phyloP scores from a whole-genome alignment of 1,140 invertebrate species.

The Subanguina moxae region DNA sequence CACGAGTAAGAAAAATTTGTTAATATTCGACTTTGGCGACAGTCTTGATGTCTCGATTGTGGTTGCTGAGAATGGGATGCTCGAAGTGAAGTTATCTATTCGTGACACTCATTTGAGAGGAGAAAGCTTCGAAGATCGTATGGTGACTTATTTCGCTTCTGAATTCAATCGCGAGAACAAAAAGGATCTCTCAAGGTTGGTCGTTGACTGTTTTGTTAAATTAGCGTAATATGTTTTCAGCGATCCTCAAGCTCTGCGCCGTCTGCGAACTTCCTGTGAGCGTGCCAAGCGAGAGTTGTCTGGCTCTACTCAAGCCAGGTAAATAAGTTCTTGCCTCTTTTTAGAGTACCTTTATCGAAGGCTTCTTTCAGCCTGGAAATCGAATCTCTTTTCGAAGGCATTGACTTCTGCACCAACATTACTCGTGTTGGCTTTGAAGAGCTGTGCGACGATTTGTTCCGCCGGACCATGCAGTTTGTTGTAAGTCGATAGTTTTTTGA shows the following conservation, averaged over 20 bases:
- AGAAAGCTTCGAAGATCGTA: constrained; percentile 90
- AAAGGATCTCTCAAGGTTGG: no score
- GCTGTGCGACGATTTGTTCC: constrained; percentile 80
- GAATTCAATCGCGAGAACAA: constrained; percentile 96
- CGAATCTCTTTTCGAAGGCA: constrained; percentile 87
- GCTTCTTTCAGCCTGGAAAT: constrained; percentile 86
- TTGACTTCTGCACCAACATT: constrained; percentile 91
- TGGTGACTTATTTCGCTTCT: constrained; percentile 90
- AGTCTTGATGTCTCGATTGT: constrained; percentile 78
- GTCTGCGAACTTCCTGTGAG: constrained; percentile 89
- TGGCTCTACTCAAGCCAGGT: constrained; percentile 86
- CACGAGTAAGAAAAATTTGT: constrained; percentile 62
- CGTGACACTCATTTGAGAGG: no score
- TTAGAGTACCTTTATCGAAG: no score
- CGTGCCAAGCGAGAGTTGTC: constrained; percentile 88
- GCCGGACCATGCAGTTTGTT: constrained; percentile 78
- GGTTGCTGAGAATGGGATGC: constrained; percentile 75
- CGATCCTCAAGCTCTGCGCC: no score
- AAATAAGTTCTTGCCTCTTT: no score
- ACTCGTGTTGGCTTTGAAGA: constrained; percentile 88
- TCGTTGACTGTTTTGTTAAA: no score
- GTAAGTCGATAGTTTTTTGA: no score
- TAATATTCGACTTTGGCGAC: constrained; percentile 81
- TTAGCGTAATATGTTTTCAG: no score
- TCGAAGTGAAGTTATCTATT: constrained; percentile 82